Base-by-base conservation (phyloP, 2,113 vertebrate species). In the Clarias batrachus region DNA sequence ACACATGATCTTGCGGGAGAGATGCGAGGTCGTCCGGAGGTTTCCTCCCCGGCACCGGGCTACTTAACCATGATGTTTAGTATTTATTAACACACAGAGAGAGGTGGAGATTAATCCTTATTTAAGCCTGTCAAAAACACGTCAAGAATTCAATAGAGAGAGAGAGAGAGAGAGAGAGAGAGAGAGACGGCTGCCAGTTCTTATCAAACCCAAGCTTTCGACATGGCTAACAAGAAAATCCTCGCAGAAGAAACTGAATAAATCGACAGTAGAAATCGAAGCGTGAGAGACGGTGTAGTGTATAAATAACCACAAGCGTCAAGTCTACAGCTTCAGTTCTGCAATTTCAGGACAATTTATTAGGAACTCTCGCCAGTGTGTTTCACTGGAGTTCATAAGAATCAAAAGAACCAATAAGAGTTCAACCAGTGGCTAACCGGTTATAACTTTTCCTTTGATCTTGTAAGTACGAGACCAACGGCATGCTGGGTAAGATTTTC, bases 11-110 rank as follows among this genome's bases (percentile, higher is more conserved):
- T 76, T 8, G 37, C 6, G 68, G 52, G 19, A 41, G 52, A 81
- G 73, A 80, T 74, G 62, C n/a, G 77, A 89, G 86, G 84, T 86
- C 85, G 54, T 60, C 3, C 11, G 8, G 76, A 70, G 70, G 84
- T 76, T 84, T 84, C 48, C 85, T 33, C 65, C n/a, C 16, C 27
- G 33, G 6, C 25, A 19, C 65, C 56, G 33, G 23, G 70, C 68
- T 87, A 82, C 79, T 85, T 76, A 23, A 77, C 65, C 23, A 54
- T 76, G 85, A 78, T 71, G 62, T 56, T 66, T 16, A 82, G 27
- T 68, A 77, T 82, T 86, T n/a, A 63, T 85, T 84, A 27, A 41
- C 83, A 76, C 77, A 76, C 25, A n/a, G 70, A 60, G 13, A 74
- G 68, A 59, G 65, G 30, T 48, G 48, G 52, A 73, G 33, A 84